Evolutionary conservation across 2,113 vertebrate species (phyloP), one percentile per base, ranked within the genome.

Genomic region (Telmatochromis sp.): DNA sequence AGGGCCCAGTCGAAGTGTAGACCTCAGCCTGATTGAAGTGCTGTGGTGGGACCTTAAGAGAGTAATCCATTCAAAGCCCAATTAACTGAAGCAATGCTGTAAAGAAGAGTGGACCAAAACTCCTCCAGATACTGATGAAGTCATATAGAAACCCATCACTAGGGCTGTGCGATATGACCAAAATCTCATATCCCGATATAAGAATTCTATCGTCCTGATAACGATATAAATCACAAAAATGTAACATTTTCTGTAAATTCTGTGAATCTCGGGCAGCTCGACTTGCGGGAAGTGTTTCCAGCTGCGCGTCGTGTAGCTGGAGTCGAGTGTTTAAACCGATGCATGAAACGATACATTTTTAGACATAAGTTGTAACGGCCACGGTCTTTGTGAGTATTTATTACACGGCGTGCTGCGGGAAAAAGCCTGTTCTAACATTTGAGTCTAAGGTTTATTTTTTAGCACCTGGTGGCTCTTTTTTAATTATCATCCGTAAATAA

Each of bases 261-360:
- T 45, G 0, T 45, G 3, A 45, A 45, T 45, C 42, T 45, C 3
- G 3, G 3, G 42, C 42, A 45, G 42, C 42, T 45, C 6, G 6
- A 1, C 13, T 45, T 45, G 42, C 2, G 13, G 0, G 13, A 45
- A 15, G 3, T 15, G 13, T 45, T 45, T 45, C 13, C 42, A 45
- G 42, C 42, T 45, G 13, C 3, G 0, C 42, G 13, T 45, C 6
- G 0, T 45, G 13, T 45, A 15, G 0, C 42, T 45, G 42, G 13
- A 45, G 42, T 45, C 42, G 6, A 45, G 42, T 45, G 42, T 45
- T 45, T 45, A 0, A 15, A 7, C 42, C 2, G 13, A 15, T 2
- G 42, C 42, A 0, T 15, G 42, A 45, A 45, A 45, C 42, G 0
- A 14, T 15, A 45, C 13, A 45, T 45, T 45, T 45, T 45, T 45